A percentile compares a stretch with the other conserved stretches of the same genome.
phyloP scores from a whole-genome alignment of 1,140 invertebrate species.

The Drosophila lacteicornis region DNA sequence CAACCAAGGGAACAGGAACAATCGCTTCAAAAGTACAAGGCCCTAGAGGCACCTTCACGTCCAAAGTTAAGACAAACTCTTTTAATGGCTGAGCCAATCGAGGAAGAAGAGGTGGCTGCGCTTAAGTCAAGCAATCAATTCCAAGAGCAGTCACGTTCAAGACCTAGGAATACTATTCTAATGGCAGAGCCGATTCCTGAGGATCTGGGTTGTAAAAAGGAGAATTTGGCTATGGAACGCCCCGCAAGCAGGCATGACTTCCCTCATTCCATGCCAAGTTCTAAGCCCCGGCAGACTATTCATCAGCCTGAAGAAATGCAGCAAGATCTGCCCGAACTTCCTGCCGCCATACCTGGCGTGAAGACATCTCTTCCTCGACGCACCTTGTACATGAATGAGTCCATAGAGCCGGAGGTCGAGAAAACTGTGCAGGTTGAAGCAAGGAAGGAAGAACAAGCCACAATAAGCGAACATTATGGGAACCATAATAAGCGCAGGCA shows the following conservation, averaged over 20 bases:
- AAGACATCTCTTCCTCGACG: background rate
- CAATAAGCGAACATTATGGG: background rate
- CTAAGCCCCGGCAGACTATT: conserved; percentile 9
- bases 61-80: background rate
- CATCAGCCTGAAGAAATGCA: conserved; percentile 5
- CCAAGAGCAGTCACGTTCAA: background rate
- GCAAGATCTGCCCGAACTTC: background rate
- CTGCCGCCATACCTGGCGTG: no score
- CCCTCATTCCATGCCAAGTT: background rate
- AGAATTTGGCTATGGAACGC: background rate
- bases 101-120: background rate
- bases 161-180: conserved; percentile 2
- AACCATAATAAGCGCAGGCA: conserved; percentile 4
- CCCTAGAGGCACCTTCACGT: no score
- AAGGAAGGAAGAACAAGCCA: background rate
- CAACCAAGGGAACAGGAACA: background rate
- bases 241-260: background rate
- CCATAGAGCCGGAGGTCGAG: conserved; percentile 16
- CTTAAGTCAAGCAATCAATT: background rate
- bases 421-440: background rate
- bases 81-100: background rate
- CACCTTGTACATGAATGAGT: conserved; percentile 30
- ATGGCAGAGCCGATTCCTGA: background rate
- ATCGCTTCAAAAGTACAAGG: background rate
- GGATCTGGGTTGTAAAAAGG: background rate